A percentile compares a stretch with the other conserved stretches of the same genome.
These are phyloP conservation scores for Brachypodius melanocephalos DNA, from an alignment of 2,113 vertebrate species.

Conservation along the genomic window DNA sequence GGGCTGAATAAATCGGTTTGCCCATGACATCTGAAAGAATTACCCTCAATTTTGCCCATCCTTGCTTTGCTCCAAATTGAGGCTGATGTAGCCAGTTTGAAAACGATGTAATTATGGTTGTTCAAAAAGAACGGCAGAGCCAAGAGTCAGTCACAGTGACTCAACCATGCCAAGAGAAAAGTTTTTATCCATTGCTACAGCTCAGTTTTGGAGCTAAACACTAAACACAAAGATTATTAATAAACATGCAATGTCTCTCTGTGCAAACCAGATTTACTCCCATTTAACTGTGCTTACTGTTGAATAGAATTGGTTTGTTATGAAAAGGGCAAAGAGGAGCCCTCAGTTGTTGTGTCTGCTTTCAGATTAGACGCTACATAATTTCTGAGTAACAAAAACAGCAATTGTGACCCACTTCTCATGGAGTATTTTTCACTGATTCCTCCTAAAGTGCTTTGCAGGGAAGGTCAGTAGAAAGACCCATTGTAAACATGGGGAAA, in stretches of 20 bases:
- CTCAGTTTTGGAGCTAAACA: neutral
- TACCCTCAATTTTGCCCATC: neutral
- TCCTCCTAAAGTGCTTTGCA: conserved; percentile 21
- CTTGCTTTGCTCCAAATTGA: neutral
- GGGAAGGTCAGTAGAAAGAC: conserved; percentile 41
- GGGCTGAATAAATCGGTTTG: neutral
- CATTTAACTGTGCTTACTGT: neutral
- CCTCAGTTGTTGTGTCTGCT: neutral
- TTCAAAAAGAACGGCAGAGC: neutral
- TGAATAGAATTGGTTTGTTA: neutral
- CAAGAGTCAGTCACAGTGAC: neutral
- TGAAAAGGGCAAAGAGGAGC: neutral
- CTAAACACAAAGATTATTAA: neutral
- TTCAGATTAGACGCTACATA: neutral
- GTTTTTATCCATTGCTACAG: neutral
- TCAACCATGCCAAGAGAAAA: neutral
- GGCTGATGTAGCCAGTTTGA: neutral
- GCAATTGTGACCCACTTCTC: conserved; percentile 10
- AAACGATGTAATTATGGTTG: neutral
- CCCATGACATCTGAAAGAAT: neutral
- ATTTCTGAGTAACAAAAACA: conserved; percentile 14
- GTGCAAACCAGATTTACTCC: neutral
- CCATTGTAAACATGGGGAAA: conserved; percentile 42
- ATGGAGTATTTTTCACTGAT: neutral
- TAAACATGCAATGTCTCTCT: neutral